Evolutionary conservation across 2,797 vertebrate genomes (phyloP), one percentile per base, ranked within the genome.

Genomic region (Cephalopachus bancanus): DNA sequence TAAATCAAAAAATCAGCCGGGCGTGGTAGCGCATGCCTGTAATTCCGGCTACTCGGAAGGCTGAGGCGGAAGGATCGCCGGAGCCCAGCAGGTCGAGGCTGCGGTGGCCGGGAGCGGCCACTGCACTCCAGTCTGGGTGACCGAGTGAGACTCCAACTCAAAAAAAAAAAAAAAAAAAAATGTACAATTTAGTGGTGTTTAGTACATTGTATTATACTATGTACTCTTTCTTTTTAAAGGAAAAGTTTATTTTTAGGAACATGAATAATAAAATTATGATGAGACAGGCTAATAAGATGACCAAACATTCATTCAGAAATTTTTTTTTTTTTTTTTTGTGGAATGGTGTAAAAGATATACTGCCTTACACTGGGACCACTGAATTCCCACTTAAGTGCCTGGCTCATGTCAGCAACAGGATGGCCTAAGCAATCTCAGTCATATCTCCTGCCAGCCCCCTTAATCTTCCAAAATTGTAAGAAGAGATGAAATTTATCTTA

Each of bases 181-280:
- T 89, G 17, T 60, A 49, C 14, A 85, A 2, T 89, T 92, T 74
- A 91, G 55, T 90, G 75, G 22, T 53, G 55, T 86, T 93, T 69
- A 55, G 44, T 80, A 20, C 44, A 37, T 81, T 81, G 3, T 76
- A 5, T 76, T 88, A 10, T 69, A 20, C 9, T n/a, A 76, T 24
- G 37, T 89, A 26, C 37, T 87, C 30, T 93, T 60, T 37, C 71
- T 94, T 95, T 78, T 90, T 81, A 69, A 86, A 83, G 67, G 22
- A 90, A 71, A 33, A 5, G 1, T 65, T 83, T 83, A 65, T 93
- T 83, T 96, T 93, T 12, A 62, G 8, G 26, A 16, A 83, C 93
- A 55, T 83, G 67, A 86, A 59, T 71, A 72, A 37, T 90, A 95
- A 22, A 83, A 44, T 59, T 64, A 53, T 67, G 37, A 15, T 65